Conservation (phyloP, 2,113 vertebrate genomes). For the Oxyura jamaicensis region DNA sequence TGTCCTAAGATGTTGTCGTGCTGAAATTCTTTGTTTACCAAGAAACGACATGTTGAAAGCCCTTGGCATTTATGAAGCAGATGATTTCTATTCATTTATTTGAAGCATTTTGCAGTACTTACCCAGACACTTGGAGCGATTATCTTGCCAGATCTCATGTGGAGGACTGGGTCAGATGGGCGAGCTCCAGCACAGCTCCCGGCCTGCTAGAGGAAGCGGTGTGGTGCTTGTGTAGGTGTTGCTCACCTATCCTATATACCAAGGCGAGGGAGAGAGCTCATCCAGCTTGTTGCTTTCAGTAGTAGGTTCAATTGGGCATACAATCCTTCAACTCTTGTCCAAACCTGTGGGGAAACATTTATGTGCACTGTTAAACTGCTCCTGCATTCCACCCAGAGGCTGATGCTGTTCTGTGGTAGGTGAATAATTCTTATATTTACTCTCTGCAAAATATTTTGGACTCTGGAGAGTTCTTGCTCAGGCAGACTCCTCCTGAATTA, state of each 20-base stretch:
- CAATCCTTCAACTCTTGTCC: neutral
- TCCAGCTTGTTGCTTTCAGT: neutral
- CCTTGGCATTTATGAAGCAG: conserved; percentile 68
- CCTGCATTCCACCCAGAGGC: conserved; percentile 62
- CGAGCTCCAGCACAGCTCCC: conserved; percentile 24
- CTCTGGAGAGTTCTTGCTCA: conserved; percentile 20
- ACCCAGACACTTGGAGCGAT: conserved; percentile 49
- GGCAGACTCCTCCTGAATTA: conserved; percentile 51
- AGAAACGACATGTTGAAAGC: conserved; percentile 67
- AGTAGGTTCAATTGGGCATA: neutral
- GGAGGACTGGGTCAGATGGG: conserved; percentile 54
- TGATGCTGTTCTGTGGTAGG: conserved; percentile 64
- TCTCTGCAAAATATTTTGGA: conserved; percentile 48
- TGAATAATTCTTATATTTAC: conserved; percentile 56
- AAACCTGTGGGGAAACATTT: conserved; percentile 7
- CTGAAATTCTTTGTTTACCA: conserved; percentile 72
- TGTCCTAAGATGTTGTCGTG: conserved; percentile 57
- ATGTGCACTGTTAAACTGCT: neutral
- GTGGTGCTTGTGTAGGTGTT: neutral
- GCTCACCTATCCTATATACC: neutral
- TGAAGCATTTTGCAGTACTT: conserved; percentile 69
- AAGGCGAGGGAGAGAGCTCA: neutral
- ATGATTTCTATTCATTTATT: conserved; percentile 71
- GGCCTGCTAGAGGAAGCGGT: neutral
- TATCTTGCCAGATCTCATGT: conserved; percentile 61